These are phyloP conservation scores for Seriola dumerili DNA, from an alignment of 2,113 vertebrate genomes.

Conservation along the genomic window DNA sequence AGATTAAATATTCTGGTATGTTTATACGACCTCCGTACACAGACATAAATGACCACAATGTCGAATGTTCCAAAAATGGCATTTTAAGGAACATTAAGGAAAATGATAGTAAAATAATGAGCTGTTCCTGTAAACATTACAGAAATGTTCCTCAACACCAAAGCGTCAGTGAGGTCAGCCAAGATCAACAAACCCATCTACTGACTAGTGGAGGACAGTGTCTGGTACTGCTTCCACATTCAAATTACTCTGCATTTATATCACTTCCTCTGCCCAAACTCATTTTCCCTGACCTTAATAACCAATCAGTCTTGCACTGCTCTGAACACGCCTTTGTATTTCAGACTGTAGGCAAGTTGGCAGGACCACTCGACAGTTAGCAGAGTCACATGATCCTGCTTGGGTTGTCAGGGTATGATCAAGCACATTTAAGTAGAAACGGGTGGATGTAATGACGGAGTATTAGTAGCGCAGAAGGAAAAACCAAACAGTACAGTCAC, in stretches of 20 bases:
- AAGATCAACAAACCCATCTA: neutral
- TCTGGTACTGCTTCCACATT: slow-evolving; percentile 3
- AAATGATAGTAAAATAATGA: neutral
- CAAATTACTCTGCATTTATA: neutral
- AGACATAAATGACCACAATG: neutral
- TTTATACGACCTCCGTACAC: neutral
- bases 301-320: slow-evolving; percentile 12
- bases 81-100: neutral
- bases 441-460: neutral
- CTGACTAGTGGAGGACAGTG: neutral
- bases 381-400: slow-evolving; percentile 37
- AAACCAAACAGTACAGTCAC: neutral
- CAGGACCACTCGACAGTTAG: slow-evolving; percentile 20
- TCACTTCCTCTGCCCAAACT: neutral
- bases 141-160: neutral
- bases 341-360: slow-evolving; percentile 11
- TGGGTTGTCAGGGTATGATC: slow-evolving; percentile 6
- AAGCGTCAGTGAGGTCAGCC: neutral
- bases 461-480: neutral
- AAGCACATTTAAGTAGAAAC: slow-evolving; percentile 32
- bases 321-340: slow-evolving; percentile 23
- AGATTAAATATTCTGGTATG: neutral
- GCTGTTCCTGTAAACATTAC: neutral
- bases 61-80: neutral
- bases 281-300: slow-evolving; percentile 32